Conservation (phyloP, 1,140 invertebrate genomes). For the Andricus grossulariae region DNA sequence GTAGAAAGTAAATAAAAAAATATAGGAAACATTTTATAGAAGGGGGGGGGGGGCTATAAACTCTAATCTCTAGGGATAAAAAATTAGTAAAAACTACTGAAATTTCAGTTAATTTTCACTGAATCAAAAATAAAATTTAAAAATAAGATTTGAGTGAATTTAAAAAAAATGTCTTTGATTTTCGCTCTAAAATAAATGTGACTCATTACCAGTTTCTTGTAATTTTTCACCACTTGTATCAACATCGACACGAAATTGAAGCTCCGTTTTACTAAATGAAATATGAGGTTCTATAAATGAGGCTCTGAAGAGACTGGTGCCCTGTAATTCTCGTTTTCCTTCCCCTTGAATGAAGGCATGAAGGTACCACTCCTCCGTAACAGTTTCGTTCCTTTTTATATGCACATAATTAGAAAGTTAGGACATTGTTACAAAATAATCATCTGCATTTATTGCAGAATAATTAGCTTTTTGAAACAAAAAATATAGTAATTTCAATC, state of each 20-base stretch:
- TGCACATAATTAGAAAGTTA: constrained; percentile 14
- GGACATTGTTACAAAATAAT: background rate
- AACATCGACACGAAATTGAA: constrained; percentile 56
- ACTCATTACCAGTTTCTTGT: constrained; percentile 51
- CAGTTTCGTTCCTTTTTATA: constrained; percentile 49
- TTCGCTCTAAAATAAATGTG: constrained; percentile 17
- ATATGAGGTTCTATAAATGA: constrained; percentile 58
- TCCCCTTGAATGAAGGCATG: constrained; percentile 46
- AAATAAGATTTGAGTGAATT: no score
- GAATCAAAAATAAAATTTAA: no score
- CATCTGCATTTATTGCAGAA: background rate
- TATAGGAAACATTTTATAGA: no score
- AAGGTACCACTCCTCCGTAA: constrained; percentile 62
- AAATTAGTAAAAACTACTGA: no score
- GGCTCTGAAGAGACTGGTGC: constrained; percentile 52
- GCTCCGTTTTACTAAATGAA: constrained; percentile 54
- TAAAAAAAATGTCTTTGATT: background rate
- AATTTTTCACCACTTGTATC: constrained; percentile 36
- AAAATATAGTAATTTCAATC: no score
- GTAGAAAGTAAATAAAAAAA: no score
- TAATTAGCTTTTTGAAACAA: background rate
- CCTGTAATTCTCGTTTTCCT: constrained; percentile 58
- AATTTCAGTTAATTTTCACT: no score
- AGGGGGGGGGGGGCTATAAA: no score
- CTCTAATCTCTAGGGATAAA: no score